Conservation (phyloP, 2,113 vertebrate genomes). For the Symphodus melops region DNA sequence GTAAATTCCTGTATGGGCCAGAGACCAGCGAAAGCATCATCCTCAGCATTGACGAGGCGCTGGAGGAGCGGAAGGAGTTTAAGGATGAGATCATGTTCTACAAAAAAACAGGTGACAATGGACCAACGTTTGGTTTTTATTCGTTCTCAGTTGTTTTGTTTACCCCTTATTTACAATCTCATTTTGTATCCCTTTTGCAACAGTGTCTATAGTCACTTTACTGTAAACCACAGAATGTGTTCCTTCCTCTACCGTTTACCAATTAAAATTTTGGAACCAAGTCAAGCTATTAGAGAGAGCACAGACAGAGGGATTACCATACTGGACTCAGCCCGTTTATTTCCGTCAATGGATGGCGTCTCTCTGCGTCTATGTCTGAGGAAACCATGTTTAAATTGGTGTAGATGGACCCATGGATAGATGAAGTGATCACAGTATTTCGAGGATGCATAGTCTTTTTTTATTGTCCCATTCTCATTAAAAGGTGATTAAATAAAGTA, state of each 20-base stretch:
- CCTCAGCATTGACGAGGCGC: conserved; percentile 91
- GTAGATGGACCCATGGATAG: conserved; percentile 34
- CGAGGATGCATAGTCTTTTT: conserved; percentile 39
- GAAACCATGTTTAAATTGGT: conserved; percentile 51
- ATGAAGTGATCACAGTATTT: conserved; percentile 20
- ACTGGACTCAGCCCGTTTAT: conserved; percentile 21
- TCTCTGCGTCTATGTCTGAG: conserved; percentile 53
- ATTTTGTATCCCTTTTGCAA: background rate
- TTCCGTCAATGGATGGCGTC: conserved; percentile 43
- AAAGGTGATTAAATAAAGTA: conserved; percentile 64
- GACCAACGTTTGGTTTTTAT: background rate
- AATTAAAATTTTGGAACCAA: conserved; percentile 12
- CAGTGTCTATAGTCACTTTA: background rate
- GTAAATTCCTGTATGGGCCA: conserved; percentile 94
- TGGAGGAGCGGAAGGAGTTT: conserved; percentile 95
- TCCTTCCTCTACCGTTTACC: conserved; percentile 6
- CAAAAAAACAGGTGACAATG: conserved; percentile 84
- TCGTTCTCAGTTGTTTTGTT: background rate
- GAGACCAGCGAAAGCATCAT: conserved; percentile 95
- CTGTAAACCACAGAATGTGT: background rate
- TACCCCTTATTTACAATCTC: background rate
- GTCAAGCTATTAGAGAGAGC: conserved; percentile 27
- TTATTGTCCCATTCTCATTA: conserved; percentile 63
- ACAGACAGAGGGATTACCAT: conserved; percentile 17
- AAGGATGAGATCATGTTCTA: conserved; percentile 99